Conservation (phyloP, 2,797 vertebrate species). For the Tapirus indicus region DNA sequence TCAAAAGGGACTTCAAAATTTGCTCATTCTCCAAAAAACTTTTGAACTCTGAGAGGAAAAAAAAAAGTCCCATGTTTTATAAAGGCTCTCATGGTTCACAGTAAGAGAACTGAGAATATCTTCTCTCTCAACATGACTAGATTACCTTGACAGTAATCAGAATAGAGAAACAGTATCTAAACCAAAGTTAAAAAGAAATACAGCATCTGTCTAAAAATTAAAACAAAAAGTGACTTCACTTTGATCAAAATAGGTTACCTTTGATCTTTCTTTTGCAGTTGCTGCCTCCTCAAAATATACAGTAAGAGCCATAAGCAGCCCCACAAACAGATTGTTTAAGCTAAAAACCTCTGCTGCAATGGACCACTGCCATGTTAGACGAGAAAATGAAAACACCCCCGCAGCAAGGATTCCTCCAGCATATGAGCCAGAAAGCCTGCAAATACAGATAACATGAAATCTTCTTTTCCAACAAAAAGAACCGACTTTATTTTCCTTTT, state of each 20-base stretch:
- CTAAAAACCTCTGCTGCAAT: conserved; percentile 97
- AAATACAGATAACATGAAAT: conserved; percentile 92
- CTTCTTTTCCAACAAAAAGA: conserved; percentile 88
- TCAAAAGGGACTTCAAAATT: background rate
- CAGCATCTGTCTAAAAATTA: background rate
- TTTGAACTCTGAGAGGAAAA: background rate
- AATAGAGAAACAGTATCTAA: conserved; percentile 48
- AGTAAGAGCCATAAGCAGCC: conserved; percentile 94
- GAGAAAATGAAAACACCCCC: conserved; percentile 96
- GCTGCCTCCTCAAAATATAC: conserved; percentile 92
- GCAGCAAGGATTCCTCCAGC: conserved; percentile 96
- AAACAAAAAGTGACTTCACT: conserved; percentile 73
- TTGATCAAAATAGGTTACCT: conserved; percentile 91
- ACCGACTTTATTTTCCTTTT: conserved; percentile 87
- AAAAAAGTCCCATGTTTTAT: background rate
- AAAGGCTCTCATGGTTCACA: background rate
- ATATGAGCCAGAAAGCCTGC: conserved; percentile 94
- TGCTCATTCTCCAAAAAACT: conserved; percentile 50
- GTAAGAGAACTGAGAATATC: background rate
- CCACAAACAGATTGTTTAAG: conserved; percentile 98
- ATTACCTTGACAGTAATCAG: conserved; percentile 50
- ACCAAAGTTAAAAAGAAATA: conserved; percentile 70
- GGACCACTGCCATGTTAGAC: conserved; percentile 99
- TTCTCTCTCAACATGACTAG: conserved; percentile 4
- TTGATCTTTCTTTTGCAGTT: conserved; percentile 91